Conservation (phyloP, 2,113 vertebrate genomes). For the Emydocephalus ijimae region DNA sequence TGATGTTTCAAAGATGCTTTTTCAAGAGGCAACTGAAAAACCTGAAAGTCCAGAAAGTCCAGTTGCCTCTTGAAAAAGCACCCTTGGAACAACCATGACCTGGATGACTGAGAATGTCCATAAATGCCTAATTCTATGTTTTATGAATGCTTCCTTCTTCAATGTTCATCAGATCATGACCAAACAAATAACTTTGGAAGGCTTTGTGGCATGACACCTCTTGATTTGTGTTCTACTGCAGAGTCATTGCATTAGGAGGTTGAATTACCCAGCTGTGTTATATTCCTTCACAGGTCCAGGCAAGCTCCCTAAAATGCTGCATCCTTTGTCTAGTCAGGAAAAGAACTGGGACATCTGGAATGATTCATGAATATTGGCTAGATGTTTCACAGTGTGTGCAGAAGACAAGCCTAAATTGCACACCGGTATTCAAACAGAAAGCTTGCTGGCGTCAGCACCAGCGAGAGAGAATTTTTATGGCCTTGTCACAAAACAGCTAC, state of each 20-base stretch:
- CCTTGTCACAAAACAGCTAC: neutral
- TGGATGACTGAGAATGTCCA: too few relatives aligned
- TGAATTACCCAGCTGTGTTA: conserved; percentile 18
- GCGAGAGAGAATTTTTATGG: neutral
- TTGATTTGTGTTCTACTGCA: conserved; percentile 26
- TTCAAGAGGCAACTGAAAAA: too few relatives aligned
- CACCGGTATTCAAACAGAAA: conserved; percentile 16
- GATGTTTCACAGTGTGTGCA: conserved; percentile 15
- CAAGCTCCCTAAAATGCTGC: neutral
- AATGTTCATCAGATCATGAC: neutral
- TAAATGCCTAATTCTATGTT: neutral
- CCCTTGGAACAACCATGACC: too few relatives aligned
- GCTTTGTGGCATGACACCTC: conserved; percentile 5
- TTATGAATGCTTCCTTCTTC: neutral
- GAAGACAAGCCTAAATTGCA: conserved; percentile 6
- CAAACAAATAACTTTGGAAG: conserved; percentile 34
- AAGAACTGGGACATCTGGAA: conserved; percentile 5
- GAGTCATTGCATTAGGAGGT: conserved; percentile 39
- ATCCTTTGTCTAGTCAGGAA: conserved; percentile 31
- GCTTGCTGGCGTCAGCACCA: neutral
- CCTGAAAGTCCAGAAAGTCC: too few relatives aligned
- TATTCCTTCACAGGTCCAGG: neutral
- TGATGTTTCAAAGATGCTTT: too few relatives aligned
- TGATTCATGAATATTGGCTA: neutral
- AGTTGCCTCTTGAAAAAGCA: too few relatives aligned